Evolutionary conservation across 2,113 vertebrate species (phyloP), one percentile per base, ranked within the genome.

Genomic region (Periophthalmus modestus): DNA sequence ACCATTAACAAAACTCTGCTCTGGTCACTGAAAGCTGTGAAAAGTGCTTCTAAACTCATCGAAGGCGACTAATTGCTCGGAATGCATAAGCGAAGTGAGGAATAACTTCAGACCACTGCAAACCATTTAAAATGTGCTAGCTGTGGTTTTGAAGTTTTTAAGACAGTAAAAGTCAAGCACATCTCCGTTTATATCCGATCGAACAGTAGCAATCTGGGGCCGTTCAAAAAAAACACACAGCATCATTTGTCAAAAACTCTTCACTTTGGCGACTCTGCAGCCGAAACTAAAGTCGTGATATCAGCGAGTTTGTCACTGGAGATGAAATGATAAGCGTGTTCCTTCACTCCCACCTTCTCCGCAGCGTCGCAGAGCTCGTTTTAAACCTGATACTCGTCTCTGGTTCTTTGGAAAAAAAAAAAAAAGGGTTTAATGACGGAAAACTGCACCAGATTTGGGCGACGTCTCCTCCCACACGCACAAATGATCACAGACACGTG

Each of bases 391-490:
- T 16, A 10, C 33, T 18, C 19, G 4, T 15, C 58, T 68, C 48
- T 18, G 46, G 28, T 16, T 50, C 75, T 73, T 28, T 6, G 9
- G 50, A 62, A 66, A 12, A 57, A 72, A 81, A 34, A 48, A 73
- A 75, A 75, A 82, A 75, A 15, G 48, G 43, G 52, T 77, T 72
- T 68, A 77, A 81, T 68, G 68, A 59, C 2, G 33, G 77, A 88
- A 85, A 89, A 80, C 71, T 75, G 66, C 55, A 71, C 46, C 2
- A 19, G 10, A 68, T 77, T 59, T 59, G 68, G 21, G 54, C 58
- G 68, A 74, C 48, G 65, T 68, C 24, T 77, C 39, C 78, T 82
- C 84, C 85, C 72, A 88, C 82, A 74, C 68, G 83, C 66, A 39
- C 4, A 39, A 5, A 9, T 12, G 73, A 81, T 78, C 69, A 81